Evolutionary conservation across 1,140 invertebrate species (phyloP), one percentile per base, ranked within the genome.

Genomic region (Drosophila ercepeae): DNA sequence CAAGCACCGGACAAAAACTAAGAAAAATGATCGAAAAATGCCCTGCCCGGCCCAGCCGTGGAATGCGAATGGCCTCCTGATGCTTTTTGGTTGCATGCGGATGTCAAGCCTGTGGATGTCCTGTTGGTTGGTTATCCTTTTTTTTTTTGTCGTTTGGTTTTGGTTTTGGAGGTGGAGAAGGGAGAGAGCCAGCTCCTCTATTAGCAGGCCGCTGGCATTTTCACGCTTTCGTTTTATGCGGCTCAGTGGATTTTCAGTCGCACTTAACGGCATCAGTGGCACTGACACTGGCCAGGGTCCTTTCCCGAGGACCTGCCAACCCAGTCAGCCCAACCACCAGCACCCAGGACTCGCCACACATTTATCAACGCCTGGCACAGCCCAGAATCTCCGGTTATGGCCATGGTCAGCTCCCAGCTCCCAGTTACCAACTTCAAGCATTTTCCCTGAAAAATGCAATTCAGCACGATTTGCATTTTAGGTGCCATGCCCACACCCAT

Each of bases 381-480:
- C 64, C 64, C 60, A 23, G 46, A 11, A 39, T 64, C 58, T 50
- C 58, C 19, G 44, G 58, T 51, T 67, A 61, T 61, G 50, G 58
- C 58, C 58, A 61, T 55, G 58, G 58, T 44, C 58, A 55, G 48
- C n/a, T 60, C 18, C 32, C 53, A 13, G 23, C 11, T 13, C 9
- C 45, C 51, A 27, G 13, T 5, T 14, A 14, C 36, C 36, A 14
- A 7, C 14, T 32, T 45, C 59, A 52, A 44, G 59, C 59, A 41
- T 65, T 67, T 42, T 52, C 53, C 39, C 53, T 59, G 32, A 82
- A 79, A 82, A 82, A 76, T 82, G 78, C 78, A 82, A 82, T 82
- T 82, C 78, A 82, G 78, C 78, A 82, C 78, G 78, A 82, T 82
- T 82, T 82, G 73, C 78, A 82, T 82, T 77, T 77, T 58, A 42